These are phyloP conservation scores for Pseudochaenichthys georgianus DNA, from an alignment of 2,797 vertebrate species.

Conservation along the genomic window DNA sequence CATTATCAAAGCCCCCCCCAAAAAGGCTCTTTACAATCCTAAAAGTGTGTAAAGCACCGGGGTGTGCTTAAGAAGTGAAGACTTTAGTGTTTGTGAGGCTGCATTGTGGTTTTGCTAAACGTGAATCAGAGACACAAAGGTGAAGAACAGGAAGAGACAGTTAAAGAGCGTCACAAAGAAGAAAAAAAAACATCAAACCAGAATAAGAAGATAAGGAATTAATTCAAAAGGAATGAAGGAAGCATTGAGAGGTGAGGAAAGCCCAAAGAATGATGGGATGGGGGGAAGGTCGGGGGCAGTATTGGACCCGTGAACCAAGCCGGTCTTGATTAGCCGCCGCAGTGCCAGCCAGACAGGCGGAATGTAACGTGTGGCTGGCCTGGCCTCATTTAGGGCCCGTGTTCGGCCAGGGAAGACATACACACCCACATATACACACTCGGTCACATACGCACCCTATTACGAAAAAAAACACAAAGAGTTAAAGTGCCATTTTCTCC, in stretches of 20 bases:
- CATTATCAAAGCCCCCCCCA: constrained; percentile 68
- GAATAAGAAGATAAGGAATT: constrained; percentile 10
- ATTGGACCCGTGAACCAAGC: constrained; percentile 66
- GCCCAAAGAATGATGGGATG: constrained; percentile 63
- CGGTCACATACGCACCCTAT: constrained; percentile 57
- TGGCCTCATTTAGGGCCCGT: constrained; percentile 78
- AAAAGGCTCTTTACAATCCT: constrained; percentile 47
- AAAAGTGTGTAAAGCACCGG: constrained; percentile 30
- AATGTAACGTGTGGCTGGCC: constrained; percentile 81
- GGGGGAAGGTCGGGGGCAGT: constrained; percentile 15
- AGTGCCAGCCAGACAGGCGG: constrained; percentile 80
- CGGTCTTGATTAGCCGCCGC: constrained; percentile 77
- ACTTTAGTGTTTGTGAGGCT: constrained; percentile 8
- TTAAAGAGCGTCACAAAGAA: not conserved
- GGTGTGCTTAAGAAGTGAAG: constrained; percentile 16
- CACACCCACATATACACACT: constrained; percentile 37
- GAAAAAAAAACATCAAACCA: not conserved
- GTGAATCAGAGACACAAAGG: constrained; percentile 32
- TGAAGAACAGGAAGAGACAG: constrained; percentile 20
- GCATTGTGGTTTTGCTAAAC: constrained; percentile 14
- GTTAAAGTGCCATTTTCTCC: constrained; percentile 82
- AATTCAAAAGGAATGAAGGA: constrained; percentile 58
- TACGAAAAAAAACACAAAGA: constrained; percentile 72
- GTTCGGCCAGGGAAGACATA: constrained; percentile 55
- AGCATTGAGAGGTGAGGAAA: constrained; percentile 62